Percentiles rank a stretch among this genome's conserved stretches.
Evolutionary conservation across 1,140 invertebrate species (phyloP).

Genomic region (Eufriesea mexicana): DNA sequence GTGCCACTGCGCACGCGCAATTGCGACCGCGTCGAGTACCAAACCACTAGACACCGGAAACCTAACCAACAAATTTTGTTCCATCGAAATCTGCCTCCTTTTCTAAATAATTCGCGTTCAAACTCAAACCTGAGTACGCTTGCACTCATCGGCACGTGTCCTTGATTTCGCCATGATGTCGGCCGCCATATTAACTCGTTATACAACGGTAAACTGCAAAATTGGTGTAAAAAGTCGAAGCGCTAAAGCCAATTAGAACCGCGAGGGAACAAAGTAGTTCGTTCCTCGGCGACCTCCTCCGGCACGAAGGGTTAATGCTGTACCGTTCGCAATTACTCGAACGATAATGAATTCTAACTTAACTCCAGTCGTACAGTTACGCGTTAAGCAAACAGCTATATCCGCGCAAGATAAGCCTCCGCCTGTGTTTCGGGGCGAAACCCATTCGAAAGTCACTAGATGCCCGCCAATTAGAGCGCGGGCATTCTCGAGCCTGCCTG

Average conservation of each 20-base stretch:
- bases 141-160: neutral
- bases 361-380: neutral
- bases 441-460: neutral
- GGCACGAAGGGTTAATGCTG: neutral
- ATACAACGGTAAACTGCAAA: neutral
- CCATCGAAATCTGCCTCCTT: no score
- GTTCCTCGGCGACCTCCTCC: neutral
- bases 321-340: slow-evolving; percentile 10
- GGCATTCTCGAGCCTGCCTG: neutral
- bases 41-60: no score
- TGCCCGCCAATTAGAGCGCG: neutral
- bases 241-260: slow-evolving; percentile 8
- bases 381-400: neutral
- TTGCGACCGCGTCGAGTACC: no score
- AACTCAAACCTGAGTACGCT: neutral
- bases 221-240: neutral
- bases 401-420: neutral
- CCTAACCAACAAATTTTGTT: no score
- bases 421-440: neutral
- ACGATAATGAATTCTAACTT: slow-evolving; percentile 13
- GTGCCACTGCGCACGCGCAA: no score
- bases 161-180: neutral
- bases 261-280: neutral
- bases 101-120: no score
- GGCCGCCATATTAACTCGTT: neutral